These are phyloP conservation scores for Drosophila macrospina DNA, from an alignment of 2,888 invertebrate species.

Conservation along the genomic window DNA sequence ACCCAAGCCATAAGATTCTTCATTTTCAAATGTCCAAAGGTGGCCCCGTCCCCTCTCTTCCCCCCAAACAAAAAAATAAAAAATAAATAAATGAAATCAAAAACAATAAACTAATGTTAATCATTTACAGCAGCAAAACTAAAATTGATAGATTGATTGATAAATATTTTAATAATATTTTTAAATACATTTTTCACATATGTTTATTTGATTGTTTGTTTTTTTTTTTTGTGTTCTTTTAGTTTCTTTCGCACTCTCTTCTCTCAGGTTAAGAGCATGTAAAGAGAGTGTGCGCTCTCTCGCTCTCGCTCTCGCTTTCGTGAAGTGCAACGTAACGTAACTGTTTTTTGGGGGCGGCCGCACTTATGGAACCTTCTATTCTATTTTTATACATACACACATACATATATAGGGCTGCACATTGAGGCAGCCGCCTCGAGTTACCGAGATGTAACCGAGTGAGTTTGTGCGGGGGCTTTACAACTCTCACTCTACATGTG, in stretches of 20 bases:
- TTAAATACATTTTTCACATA: conserved; percentile 48
- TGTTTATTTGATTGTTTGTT: conserved; percentile 14
- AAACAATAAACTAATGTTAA: conserved; percentile 59
- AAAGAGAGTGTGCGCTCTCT: conserved; percentile 42
- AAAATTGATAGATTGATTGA: conserved; percentile 35
- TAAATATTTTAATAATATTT: conserved; percentile 49
- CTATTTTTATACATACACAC: background rate
- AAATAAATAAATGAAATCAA: background rate
- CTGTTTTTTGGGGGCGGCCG: conserved; percentile 38
- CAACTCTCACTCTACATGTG: conserved; percentile 35
- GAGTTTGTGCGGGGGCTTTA: conserved; percentile 55
- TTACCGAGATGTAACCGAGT: conserved; percentile 40
- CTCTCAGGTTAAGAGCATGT: conserved; percentile 71
- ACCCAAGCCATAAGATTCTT: conserved; percentile 43
- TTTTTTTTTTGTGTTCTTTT: conserved; percentile 57
- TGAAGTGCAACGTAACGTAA: conserved; percentile 44
- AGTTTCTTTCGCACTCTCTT: conserved; percentile 78
- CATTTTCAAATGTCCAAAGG: conserved; percentile 51
- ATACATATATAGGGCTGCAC: conserved; percentile 20
- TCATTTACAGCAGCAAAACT: conserved; percentile 54
- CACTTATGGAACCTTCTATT: conserved; percentile 39
- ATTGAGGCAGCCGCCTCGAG: conserved; percentile 42
- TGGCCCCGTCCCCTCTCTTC: conserved; percentile 40
- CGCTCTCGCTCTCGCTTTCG: conserved; percentile 45
- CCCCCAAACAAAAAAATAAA: background rate